phyloP scores from a whole-genome alignment of 2,888 invertebrate genomes.

The Rhogogaster chlorosoma region DNA sequence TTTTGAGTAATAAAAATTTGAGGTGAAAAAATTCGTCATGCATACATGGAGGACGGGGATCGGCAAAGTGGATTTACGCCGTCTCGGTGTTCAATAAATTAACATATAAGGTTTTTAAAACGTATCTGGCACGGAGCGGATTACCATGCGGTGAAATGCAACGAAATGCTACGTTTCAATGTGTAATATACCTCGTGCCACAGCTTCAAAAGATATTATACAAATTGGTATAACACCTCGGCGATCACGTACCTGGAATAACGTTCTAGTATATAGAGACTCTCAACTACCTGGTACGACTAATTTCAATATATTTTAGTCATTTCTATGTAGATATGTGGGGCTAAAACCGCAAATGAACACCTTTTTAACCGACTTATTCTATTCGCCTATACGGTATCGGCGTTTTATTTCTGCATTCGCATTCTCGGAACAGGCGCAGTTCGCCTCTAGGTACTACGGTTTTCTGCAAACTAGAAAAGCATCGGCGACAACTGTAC shows the following conservation, averaged over 20 bases:
- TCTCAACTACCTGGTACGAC: neutral
- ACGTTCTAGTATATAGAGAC: neutral
- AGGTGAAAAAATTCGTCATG: neutral
- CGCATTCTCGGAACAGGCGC: neutral
- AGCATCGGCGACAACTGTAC: neutral
- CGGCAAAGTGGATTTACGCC: neutral
- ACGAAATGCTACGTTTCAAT: neutral
- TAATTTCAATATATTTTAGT: neutral
- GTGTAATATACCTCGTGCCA: neutral
- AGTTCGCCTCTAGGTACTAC: neutral
- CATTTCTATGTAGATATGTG: neutral
- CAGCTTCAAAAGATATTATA: conserved; percentile 59
- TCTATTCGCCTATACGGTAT: neutral
- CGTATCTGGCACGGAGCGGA: neutral
- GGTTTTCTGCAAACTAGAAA: neutral
- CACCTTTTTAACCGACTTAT: neutral
- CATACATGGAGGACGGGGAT: neutral
- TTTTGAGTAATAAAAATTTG: too few relatives aligned
- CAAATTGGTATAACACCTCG: conserved; percentile 67
- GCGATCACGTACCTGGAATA: conserved; percentile 63
- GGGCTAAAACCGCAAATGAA: neutral
- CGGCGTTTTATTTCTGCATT: neutral
- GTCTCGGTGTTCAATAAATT: neutral
- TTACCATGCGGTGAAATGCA: conserved; percentile 1
- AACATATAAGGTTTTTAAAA: neutral